A percentile compares a stretch with the other conserved stretches of the same genome.
Evolutionary conservation across 2,797 vertebrate species (phyloP).

Genomic region (Tragelaphus eurycerus): DNA sequence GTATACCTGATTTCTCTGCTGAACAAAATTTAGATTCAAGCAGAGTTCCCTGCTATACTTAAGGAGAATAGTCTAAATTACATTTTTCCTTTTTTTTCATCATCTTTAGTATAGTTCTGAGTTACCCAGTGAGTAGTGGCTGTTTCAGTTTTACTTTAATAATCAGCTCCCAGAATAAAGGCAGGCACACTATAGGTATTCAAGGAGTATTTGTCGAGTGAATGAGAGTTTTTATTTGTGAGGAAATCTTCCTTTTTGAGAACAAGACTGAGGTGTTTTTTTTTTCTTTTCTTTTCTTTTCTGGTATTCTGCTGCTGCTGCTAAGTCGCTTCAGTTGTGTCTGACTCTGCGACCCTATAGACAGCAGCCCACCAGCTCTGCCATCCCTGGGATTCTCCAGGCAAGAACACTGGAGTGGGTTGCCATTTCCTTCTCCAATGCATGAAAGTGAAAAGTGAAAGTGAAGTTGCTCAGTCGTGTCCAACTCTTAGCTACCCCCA

Average conservation of each 20-base stretch:
- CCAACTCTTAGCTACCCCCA: no score
- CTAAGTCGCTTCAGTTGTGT: no score
- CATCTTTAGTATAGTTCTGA: slow-evolving; percentile 10
- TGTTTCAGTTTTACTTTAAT: slow-evolving; percentile 53
- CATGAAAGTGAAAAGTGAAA: no score
- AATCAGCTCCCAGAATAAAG: slow-evolving; percentile 34
- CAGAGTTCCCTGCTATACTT: neutral
- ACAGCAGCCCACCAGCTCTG: no score
- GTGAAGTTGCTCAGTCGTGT: no score
- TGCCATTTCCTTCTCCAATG: no score
- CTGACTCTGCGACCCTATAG: no score
- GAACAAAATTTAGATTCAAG: slow-evolving; percentile 46
- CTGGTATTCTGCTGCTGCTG: no score
- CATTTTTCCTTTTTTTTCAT: neutral
- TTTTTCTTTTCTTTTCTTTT: neutral
- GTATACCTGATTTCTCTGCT: slow-evolving; percentile 22
- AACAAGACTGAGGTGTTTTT: neutral
- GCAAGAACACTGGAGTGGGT: no score
- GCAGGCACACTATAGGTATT: slow-evolving; percentile 16
- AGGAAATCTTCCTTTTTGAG: slow-evolving; percentile 48
- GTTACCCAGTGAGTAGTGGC: slow-evolving; percentile 4
- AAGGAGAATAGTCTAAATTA: slow-evolving; percentile 40
- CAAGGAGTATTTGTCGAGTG: slow-evolving; percentile 21
- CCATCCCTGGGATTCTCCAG: no score
- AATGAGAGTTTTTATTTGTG: slow-evolving; percentile 43